Percentiles rank a stretch among this genome's conserved stretches.
Conservation (phyloP, 92 coral and sea anemone species). For the Blastomussa wellsi region DNA sequence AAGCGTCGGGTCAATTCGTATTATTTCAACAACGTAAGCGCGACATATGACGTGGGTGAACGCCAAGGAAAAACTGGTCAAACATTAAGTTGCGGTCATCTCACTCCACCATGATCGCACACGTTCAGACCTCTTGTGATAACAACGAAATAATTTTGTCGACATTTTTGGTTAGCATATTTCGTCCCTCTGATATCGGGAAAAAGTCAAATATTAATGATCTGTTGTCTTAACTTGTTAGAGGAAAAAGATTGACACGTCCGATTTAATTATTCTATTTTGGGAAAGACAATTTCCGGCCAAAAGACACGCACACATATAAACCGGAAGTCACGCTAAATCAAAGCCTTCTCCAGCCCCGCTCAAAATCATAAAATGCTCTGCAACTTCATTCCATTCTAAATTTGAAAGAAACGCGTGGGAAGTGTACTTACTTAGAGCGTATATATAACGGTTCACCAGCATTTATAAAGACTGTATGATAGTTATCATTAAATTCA, state of each 20-base stretch:
- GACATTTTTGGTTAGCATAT: not conserved
- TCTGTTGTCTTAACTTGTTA: not conserved
- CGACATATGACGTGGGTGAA: slow-evolving; percentile 20
- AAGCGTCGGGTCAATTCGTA: slow-evolving; percentile 1
- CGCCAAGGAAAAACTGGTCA: slow-evolving; percentile 16
- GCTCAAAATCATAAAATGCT: too few species aligned
- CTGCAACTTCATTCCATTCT: not conserved
- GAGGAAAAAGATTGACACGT: not conserved
- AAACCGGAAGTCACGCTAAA: not conserved
- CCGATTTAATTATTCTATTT: not conserved
- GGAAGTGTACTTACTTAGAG: not conserved
- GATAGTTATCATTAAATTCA: not conserved
- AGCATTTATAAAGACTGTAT: not conserved
- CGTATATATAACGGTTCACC: not conserved
- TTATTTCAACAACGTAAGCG: not conserved
- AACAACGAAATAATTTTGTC: not conserved
- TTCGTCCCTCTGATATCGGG: not conserved
- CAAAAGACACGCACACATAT: not conserved
- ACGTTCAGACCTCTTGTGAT: not conserved
- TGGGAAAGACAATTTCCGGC: slow-evolving; percentile 21
- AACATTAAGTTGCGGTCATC: slow-evolving; percentile 1
- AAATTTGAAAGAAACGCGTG: not conserved
- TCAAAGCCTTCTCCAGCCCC: too few species aligned
- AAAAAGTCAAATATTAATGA: not conserved
- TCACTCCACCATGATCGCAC: not conserved